Evolutionary conservation across 2,888 invertebrate genomes (phyloP).

Genomic region (Coremacera marginata): DNA sequence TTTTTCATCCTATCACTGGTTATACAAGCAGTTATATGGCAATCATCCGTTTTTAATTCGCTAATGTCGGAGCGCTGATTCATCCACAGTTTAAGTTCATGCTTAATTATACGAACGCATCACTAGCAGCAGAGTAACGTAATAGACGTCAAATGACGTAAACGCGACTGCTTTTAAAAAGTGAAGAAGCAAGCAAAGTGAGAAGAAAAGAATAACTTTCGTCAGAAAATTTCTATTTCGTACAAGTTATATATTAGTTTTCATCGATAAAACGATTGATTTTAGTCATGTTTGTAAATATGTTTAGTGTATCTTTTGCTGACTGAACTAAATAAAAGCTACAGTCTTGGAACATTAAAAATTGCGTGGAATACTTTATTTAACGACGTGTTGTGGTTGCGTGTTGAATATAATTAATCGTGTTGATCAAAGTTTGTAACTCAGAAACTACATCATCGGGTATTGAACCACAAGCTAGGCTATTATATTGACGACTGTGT

Average conservation of each 20-base stretch:
- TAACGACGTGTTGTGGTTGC: neutral
- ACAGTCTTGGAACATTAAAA: neutral
- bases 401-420: neutral
- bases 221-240: conserved; percentile 21
- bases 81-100: neutral
- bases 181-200: neutral
- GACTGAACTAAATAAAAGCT: neutral
- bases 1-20: too few relatives aligned
- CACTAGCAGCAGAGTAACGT: neutral
- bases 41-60: too few relatives aligned
- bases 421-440: neutral
- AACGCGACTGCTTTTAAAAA: neutral
- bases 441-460: neutral
- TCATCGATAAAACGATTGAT: conserved; percentile 1
- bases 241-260: neutral
- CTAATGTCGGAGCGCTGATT: neutral
- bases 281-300: conserved; percentile 5
- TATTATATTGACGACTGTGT: neutral
- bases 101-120: neutral
- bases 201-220: conserved; percentile 20
- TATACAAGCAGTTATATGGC: too few relatives aligned
- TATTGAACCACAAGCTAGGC: neutral
- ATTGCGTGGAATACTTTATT: neutral
- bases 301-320: conserved; percentile 3
- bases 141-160: conserved; percentile 23